Evolutionary conservation across 1,140 invertebrate genomes (phyloP).

Genomic region (Aphaenogaster rudis): DNA sequence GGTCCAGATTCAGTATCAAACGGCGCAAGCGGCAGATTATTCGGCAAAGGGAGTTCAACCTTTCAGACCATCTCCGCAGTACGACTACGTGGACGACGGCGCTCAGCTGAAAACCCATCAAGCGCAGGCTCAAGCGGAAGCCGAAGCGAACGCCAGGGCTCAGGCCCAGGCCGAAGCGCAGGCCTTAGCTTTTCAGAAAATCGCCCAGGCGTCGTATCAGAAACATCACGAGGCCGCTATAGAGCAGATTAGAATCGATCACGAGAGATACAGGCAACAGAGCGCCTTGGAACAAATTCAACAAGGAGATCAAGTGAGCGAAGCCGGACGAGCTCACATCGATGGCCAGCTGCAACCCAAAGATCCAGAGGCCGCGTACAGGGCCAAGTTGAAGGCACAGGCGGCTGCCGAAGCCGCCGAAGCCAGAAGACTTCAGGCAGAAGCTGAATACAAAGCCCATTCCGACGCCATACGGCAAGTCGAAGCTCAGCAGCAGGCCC

Average conservation of each 20-base stretch:
- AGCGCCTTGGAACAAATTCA: slow-evolving; percentile 84
- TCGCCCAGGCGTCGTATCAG: slow-evolving; percentile 82
- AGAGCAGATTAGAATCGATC: slow-evolving; percentile 82
- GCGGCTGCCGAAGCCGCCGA: slow-evolving; percentile 81
- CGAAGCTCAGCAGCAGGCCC: slow-evolving; percentile 84
- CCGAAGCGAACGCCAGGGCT: slow-evolving; percentile 80
- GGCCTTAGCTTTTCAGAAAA: slow-evolving; percentile 84
- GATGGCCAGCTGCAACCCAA: slow-evolving; percentile 81
- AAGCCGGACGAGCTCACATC: slow-evolving; percentile 82
- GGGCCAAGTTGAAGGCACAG: slow-evolving; percentile 82
- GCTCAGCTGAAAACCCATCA: slow-evolving; percentile 67
- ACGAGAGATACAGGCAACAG: slow-evolving; percentile 81
- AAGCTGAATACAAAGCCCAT: slow-evolving; percentile 84
- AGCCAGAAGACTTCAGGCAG: slow-evolving; percentile 81
- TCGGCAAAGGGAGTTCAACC: neutral
- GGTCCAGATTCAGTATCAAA: slow-evolving; percentile 68
- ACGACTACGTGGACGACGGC: slow-evolving; percentile 80
- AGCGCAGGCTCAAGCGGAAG: slow-evolving; percentile 67
- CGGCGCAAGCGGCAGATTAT: slow-evolving; percentile 51
- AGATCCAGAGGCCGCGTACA: slow-evolving; percentile 82
- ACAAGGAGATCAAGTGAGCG: slow-evolving; percentile 82
- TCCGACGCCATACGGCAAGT: slow-evolving; percentile 84
- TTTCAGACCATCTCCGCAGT: slow-evolving; percentile 78
- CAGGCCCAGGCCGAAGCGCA: slow-evolving; percentile 82
- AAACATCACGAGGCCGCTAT: slow-evolving; percentile 83